Evolutionary conservation across 2,113 vertebrate species (phyloP), one percentile per base, ranked within the genome.

Genomic region (Nerophis lumbriciformis): DNA sequence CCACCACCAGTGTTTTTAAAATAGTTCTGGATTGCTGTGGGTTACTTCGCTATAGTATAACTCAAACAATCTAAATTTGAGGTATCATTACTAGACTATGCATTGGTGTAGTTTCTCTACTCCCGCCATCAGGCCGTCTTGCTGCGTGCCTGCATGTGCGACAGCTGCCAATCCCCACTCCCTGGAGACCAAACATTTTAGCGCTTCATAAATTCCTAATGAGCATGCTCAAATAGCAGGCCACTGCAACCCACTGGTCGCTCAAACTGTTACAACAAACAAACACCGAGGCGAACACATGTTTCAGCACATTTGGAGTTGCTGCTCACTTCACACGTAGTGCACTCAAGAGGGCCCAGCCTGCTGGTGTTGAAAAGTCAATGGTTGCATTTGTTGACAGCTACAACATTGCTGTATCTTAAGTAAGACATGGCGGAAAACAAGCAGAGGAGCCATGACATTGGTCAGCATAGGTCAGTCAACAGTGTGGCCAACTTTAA

Each of bases 181-280:
- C 90, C 93, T 75, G 73, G 93, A 94, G 94, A 94, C 91, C 87
- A 90, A 94, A 90, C 94, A 94, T 94, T 96, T 98, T 94, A 98
- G 93, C 93, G 94, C 94, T 97, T 95, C 93, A 96, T 98, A 94
- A 95, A 98, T 95, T 97, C 94, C 93, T 95, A 96, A 98, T 94
- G 95, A 97, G 93, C 91, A 90, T 89, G 92, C 94, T 96, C 93
- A 91, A 93, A 95, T 93, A 91, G 91, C 91, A 87, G 88, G 76
- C 89, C 45, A 83, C 92, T 93, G 93, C 92, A 90, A 83, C 66
- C 89, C 89, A 83, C 90, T 84, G 89, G 87, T 82, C 75, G 88
- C 83, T 91, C 91, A 83, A 86, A 83, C 90, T 90, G 88, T 86
- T 80, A 81, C 85, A 61, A 80, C 82, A 87, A 79, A 87, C 85